Conservation (phyloP, 2,888 invertebrate species). For the Apodemia duryi region DNA sequence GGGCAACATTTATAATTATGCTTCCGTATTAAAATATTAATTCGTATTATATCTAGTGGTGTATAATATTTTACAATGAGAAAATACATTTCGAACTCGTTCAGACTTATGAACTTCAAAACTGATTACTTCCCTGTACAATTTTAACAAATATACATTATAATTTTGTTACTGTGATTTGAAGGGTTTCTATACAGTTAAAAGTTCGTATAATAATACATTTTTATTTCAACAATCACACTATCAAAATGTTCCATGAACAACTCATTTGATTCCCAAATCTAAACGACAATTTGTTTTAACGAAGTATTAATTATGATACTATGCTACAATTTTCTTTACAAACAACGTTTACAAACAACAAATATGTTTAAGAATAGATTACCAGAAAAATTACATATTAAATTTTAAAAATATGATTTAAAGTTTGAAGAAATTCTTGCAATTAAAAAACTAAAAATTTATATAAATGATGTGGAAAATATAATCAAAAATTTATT, state of each 20-base stretch:
- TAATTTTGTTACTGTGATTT: constrained; percentile 76
- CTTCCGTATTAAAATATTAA: constrained; percentile 73
- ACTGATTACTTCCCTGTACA: constrained; percentile 74
- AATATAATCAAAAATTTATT: constrained; percentile 64
- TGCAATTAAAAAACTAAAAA: neutral
- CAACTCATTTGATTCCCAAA: neutral
- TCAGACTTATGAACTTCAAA: constrained; percentile 76
- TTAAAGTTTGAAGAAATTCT: neutral
- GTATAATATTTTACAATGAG: constrained; percentile 75
- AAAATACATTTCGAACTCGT: constrained; percentile 72
- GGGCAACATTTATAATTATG: constrained; percentile 60
- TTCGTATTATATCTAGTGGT: constrained; percentile 69
- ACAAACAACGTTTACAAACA: constrained; percentile 6
- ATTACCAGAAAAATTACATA: neutral
- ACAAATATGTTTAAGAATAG: neutral
- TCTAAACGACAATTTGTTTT: constrained; percentile 4
- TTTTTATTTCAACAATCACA: constrained; percentile 9
- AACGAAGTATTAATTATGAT: neutral
- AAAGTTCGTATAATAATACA: neutral
- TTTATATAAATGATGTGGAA: constrained; percentile 53
- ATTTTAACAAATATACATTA: constrained; percentile 67
- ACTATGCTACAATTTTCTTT: constrained; percentile 6
- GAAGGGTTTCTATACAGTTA: constrained; percentile 43
- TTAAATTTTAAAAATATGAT: constrained; percentile 3
- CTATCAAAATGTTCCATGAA: constrained; percentile 7